Percentiles rank a stretch among this genome's conserved stretches.
phyloP scores from a whole-genome alignment of 2,888 invertebrate species.

The Drosophila affinis region DNA sequence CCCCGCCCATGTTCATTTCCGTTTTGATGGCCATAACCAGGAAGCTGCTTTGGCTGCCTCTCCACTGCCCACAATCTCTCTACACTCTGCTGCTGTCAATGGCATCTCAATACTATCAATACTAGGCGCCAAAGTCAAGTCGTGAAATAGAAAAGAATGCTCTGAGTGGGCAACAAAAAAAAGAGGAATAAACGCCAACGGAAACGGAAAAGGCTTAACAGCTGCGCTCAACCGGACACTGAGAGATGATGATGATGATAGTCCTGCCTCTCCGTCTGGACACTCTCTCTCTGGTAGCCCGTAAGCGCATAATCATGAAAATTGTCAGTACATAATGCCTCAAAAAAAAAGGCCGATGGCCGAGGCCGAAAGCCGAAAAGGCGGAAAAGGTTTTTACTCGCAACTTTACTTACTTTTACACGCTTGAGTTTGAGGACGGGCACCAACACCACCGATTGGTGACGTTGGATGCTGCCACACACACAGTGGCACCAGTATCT shows the following conservation, averaged over 20 bases:
- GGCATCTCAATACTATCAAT: conserved; percentile 65
- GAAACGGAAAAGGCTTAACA: conserved; percentile 79
- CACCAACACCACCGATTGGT: conserved; percentile 12
- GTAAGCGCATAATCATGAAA: conserved; percentile 77
- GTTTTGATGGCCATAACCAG: conserved; percentile 49
- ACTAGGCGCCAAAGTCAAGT: conserved; percentile 63
- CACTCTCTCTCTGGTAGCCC: conserved; percentile 49
- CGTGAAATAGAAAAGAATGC: conserved; percentile 56
- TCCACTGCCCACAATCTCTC: not conserved
- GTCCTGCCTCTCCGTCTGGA: conserved; percentile 46
- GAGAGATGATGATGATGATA: conserved; percentile 23
- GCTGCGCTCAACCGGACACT: conserved; percentile 69
- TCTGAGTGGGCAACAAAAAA: not conserved
- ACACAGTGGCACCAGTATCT: conserved; percentile 17
- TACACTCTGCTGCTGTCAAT: conserved; percentile 53
- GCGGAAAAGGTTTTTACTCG: conserved; percentile 75
- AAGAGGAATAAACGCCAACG: conserved; percentile 49
- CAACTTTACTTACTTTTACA: conserved; percentile 78
- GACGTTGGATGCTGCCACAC: conserved; percentile 18
- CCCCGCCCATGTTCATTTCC: conserved; percentile 59
- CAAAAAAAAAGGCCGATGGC: conserved; percentile 64
- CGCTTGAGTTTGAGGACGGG: conserved; percentile 65
- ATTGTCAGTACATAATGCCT: conserved; percentile 79
- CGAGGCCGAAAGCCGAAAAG: conserved; percentile 52
- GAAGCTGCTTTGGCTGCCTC: conserved; percentile 3